Evolutionary conservation across 1,140 invertebrate genomes (phyloP).

Genomic region (Mya arenaria): DNA sequence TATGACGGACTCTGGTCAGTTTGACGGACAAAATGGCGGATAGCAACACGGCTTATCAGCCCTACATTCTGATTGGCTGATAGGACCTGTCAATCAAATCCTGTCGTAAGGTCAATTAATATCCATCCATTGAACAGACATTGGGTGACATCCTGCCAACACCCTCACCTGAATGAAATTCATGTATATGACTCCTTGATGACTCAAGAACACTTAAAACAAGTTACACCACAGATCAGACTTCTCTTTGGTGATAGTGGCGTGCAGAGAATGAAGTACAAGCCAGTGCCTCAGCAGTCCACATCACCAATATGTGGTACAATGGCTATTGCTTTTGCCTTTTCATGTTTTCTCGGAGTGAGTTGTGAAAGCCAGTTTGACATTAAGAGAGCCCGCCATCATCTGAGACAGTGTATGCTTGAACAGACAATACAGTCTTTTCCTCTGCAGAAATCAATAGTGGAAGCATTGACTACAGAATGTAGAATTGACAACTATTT

Average conservation of each 20-base stretch:
- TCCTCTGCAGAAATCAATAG: background rate
- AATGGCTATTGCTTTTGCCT: constrained; percentile 7
- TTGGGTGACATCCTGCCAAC: constrained; percentile 28
- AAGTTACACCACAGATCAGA: constrained; percentile 15
- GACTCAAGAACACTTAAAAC: background rate
- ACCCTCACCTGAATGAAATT: constrained; percentile 6
- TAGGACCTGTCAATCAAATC: too few relatives aligned
- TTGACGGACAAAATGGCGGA: too few relatives aligned
- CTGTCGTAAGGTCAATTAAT: too few relatives aligned
- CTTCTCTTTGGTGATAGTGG: background rate
- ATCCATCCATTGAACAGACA: constrained; percentile 12
- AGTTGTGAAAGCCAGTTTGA: background rate
- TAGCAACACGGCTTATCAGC: too few relatives aligned
- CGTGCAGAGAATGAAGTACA: background rate
- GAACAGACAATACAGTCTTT: background rate
- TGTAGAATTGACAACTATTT: background rate
- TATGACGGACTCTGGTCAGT: too few relatives aligned
- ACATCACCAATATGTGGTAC: constrained; percentile 3
- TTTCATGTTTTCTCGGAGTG: background rate
- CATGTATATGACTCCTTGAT: constrained; percentile 39
- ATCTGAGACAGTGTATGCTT: constrained; percentile 6
- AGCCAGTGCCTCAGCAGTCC: background rate
- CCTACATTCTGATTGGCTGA: too few relatives aligned
- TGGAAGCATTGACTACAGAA: background rate
- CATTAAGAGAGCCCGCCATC: background rate